Evolutionary conservation across 2,113 vertebrate species (phyloP), one percentile per base, ranked within the genome.

Genomic region (Melanerpes formicivorus): DNA sequence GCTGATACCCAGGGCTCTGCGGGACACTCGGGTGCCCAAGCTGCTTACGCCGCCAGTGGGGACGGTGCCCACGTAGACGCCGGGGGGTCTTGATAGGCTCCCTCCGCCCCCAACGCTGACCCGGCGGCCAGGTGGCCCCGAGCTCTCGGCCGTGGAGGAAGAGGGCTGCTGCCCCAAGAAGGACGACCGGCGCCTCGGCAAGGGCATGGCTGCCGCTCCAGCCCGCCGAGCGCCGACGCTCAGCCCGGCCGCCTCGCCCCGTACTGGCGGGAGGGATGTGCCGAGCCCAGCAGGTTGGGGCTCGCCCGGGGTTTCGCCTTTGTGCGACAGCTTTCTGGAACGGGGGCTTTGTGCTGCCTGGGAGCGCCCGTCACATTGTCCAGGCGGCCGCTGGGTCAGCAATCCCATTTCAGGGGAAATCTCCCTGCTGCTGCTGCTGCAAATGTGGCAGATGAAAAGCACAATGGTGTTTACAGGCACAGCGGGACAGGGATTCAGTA

Each of bases 1-100:
- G 97, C 99, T 99, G 96, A 99, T 99, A 79, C 99, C 98, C 94
- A 99, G 97, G 55, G 98, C 99, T 29, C 99, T 97, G 77, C 99
- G 98, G 81, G 98, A 99, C 90, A 99, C 98, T 0, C 98, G 98
- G 8, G 98, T 98, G 62, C 98, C 98, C 91, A 99, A 95, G 50
- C 97, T 96, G 77, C 98, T 97, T 40, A 97, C 80, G 17, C 90
- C 91, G 5, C 97, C 97, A 1, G 95, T 95, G 55, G 98, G 97
- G 2, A 91, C 95, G 4, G 94, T 94, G 69, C 98, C 98, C 88
- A 99, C 98, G 4, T 98, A 98, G 83, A 98, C 98, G 0, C 98
- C 98, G 1, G 98, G 97, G 5, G 97, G 93, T 37, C 91, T 96
- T 1, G 76, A 42, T 10, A 97, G 89, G 96, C 92, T 42, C 22